Conservation (phyloP, 2,113 vertebrate genomes). For the Polypterus senegalus region DNA sequence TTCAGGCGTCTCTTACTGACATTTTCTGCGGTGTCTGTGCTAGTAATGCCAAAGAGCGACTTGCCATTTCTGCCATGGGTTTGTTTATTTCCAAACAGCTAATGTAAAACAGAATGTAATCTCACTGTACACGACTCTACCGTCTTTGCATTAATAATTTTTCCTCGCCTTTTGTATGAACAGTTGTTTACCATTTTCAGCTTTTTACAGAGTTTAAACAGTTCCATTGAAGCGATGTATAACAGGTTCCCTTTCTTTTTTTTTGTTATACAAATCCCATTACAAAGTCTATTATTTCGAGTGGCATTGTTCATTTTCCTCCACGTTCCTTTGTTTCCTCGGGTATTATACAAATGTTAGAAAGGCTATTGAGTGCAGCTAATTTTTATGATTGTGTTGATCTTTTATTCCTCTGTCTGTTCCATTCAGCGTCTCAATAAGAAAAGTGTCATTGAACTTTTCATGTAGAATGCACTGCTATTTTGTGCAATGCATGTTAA, state of each 20-base stretch:
- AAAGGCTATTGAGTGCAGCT: slow-evolving; percentile 36
- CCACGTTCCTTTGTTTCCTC: neutral
- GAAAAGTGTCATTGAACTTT: slow-evolving; percentile 19
- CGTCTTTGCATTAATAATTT: no score
- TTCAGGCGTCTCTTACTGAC: no score
- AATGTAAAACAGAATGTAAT: no score
- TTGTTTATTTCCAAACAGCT: no score
- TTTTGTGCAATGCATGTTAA: slow-evolving; percentile 61
- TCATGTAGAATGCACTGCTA: slow-evolving; percentile 45
- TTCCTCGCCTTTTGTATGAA: no score
- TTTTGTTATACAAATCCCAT: neutral
- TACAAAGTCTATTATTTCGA: neutral
- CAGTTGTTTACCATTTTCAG: no score
- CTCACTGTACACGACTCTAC: no score
- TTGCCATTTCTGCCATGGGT: no score
- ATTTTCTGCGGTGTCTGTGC: no score
- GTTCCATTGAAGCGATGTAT: no score
- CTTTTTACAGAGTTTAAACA: no score
- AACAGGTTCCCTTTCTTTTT: neutral
- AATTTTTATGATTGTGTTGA: slow-evolving; percentile 7
- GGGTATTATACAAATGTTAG: slow-evolving; percentile 6
- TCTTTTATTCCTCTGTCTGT: slow-evolving; percentile 10
- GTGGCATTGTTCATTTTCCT: neutral
- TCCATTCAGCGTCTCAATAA: slow-evolving; percentile 15
- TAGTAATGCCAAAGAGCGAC: no score